Base-by-base conservation (phyloP, 2,113 vertebrate species). In the Nothoprocta pentlandii region DNA sequence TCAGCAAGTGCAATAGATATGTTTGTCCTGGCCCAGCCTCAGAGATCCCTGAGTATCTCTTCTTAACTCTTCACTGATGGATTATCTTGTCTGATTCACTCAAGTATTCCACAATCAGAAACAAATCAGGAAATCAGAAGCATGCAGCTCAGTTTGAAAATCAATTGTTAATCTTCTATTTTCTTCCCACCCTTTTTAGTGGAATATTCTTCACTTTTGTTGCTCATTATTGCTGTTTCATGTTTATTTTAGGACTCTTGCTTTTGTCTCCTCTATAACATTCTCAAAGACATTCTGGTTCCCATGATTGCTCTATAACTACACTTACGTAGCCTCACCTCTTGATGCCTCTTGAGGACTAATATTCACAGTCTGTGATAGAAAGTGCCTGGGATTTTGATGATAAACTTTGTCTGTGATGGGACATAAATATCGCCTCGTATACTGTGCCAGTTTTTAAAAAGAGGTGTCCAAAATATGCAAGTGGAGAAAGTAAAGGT, bases 181-280 rank as follows among this genome's bases (percentile, higher is more conserved):
- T 14, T 85, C 30, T 82, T 70, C 16, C 41, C 6, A 53, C 39
- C 14, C 14, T 4, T 90, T 89, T 82, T 59, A 15, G 49, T 69
- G 16, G 32, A 80, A 64, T 6, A 47, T 16, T 49, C 26, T 49
- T 46, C 8, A 30, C 32, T 77, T 16, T 85, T 84, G 34, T 39
- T 26, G 54, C 54, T 58, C 54, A 73, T 36, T 64, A 79, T 19
- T 0, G 0, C 25, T 47, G 10, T 25, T 82, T 81, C 59, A 13
- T 15, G 19, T 69, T 76, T 80, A 6, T 71, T 87, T 62, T 30
- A 25, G 25, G 39, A 85, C 25, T 47, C 34, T 73, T 73, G 16
- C 5, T 75, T 78, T 17, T 62, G 17, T 46, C 85, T 78, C 54
- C 32, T 51, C 62, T n/a, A 61, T 34, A 93, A 41, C 30, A 41